These are phyloP conservation scores for Morinoia aosen DNA, from an alignment of 2,888 invertebrate genomes.

Conservation along the genomic window DNA sequence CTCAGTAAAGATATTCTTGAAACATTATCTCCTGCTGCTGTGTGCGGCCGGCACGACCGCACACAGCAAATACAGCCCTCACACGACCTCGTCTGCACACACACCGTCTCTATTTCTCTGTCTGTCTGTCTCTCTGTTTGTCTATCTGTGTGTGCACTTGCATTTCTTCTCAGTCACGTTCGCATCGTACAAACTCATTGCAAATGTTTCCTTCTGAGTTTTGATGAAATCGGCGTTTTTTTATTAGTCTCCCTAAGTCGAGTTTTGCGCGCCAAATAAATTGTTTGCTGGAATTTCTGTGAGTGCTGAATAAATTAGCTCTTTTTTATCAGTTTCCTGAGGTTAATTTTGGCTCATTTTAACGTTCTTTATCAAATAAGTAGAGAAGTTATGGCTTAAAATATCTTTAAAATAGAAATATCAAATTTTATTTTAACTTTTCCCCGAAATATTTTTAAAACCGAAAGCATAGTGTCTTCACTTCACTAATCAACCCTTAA, in stretches of 20 bases:
- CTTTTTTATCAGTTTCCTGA: background rate
- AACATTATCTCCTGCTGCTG: slow-evolving; percentile 18
- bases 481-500: too few relatives aligned
- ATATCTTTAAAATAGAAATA: too few relatives aligned
- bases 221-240: background rate
- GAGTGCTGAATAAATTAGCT: background rate
- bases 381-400: background rate
- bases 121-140: background rate
- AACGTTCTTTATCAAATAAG: background rate
- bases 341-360: background rate
- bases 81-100: background rate
- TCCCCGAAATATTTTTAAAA: too few relatives aligned
- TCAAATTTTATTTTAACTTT: too few relatives aligned
- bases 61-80: background rate
- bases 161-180: background rate
- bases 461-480: too few relatives aligned
- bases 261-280: background rate
- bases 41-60: background rate
- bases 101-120: background rate
- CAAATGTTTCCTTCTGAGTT: background rate
- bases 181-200: background rate
- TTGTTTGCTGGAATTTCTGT: background rate
- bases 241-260: background rate
- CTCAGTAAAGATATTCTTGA: slow-evolving; percentile 53
- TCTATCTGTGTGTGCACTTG: background rate